Conservation (phyloP, 2,888 invertebrate genomes). For the Ichneumoninae sp. region DNA sequence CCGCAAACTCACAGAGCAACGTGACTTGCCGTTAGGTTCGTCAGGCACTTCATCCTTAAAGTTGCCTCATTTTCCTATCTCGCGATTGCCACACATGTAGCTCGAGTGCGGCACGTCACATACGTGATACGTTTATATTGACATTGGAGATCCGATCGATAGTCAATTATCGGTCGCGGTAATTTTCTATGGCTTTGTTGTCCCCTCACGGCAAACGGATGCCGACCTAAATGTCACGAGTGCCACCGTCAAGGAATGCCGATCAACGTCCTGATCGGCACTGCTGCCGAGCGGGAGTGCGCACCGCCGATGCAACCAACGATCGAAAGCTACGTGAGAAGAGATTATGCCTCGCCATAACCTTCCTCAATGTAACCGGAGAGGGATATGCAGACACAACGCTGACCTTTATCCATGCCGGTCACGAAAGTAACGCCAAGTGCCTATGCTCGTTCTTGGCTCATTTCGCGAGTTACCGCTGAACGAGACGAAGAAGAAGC, state of each 20-base stretch:
- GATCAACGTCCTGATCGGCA: conserved; percentile 59
- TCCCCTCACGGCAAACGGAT: not conserved
- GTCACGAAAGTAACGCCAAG: conserved; percentile 59
- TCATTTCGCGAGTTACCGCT: conserved; percentile 33
- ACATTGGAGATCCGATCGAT: conserved; percentile 32
- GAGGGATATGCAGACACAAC: conserved; percentile 36
- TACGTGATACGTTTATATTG: conserved; percentile 25
- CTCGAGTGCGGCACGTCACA: not conserved
- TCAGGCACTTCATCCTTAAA: not conserved
- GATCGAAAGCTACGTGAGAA: conserved; percentile 50
- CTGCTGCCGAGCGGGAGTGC: conserved; percentile 5
- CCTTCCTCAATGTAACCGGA: conserved; percentile 66
- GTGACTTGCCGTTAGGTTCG: not conserved
- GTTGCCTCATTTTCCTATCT: not conserved
- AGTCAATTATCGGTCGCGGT: conserved; percentile 35
- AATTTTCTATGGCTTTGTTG: conserved; percentile 41
- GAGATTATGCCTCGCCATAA: conserved; percentile 60
- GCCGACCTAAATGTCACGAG: conserved; percentile 63
- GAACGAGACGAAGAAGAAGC: not conserved
- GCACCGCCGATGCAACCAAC: conserved; percentile 4
- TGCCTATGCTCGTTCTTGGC: conserved; percentile 7
- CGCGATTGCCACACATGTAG: not conserved
- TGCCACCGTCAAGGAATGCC: conserved; percentile 58
- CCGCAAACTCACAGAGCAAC: not conserved
- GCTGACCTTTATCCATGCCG: conserved; percentile 68